Evolutionary conservation across 2,113 vertebrate genomes (phyloP).

Genomic region (Cercocebus atys): DNA sequence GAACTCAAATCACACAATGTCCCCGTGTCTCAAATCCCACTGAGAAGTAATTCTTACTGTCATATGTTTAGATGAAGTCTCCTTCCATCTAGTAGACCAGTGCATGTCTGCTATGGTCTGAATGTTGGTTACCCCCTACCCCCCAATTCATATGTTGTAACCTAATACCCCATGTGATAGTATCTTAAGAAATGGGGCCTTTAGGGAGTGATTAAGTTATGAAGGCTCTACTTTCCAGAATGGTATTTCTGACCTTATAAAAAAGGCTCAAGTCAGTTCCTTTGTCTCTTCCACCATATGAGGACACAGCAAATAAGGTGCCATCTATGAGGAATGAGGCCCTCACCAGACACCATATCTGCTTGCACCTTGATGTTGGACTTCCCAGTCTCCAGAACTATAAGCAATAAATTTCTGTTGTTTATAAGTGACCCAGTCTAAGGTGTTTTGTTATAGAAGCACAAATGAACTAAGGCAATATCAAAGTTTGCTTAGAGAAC

Average conservation of each 20-base stretch:
- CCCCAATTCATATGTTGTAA: background rate
- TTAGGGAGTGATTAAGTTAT: background rate
- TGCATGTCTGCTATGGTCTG: background rate
- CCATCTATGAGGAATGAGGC: background rate
- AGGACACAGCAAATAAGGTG: background rate
- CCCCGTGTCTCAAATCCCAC: background rate
- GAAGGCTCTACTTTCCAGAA: background rate
- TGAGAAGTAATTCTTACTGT: background rate
- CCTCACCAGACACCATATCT: background rate
- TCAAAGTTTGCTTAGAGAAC: background rate
- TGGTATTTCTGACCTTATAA: background rate
- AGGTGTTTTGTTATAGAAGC: background rate
- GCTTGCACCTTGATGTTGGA: background rate
- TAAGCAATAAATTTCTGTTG: background rate
- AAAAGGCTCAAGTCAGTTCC: background rate
- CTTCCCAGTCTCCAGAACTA: background rate
- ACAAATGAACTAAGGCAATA: background rate
- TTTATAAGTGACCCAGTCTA: background rate
- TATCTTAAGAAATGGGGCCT: background rate
- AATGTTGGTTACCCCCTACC: no score
- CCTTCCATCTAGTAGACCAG: background rate
- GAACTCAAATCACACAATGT: background rate
- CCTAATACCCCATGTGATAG: background rate
- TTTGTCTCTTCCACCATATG: background rate
- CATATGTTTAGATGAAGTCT: background rate